phyloP scores from a whole-genome alignment of 1,140 invertebrate genomes.

The Neodiprion lecontei region DNA sequence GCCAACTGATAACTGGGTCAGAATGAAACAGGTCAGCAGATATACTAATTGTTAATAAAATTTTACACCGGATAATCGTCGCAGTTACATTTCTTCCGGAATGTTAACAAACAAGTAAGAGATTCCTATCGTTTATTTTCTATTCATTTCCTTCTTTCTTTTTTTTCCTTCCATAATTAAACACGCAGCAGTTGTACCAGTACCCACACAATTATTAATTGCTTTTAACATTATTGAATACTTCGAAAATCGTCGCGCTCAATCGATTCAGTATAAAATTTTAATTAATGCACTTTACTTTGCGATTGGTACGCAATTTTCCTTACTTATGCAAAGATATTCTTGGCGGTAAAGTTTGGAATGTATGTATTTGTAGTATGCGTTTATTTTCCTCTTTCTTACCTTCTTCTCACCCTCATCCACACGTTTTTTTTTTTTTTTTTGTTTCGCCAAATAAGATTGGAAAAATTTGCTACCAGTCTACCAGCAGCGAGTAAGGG shows the following conservation, averaged over 20 bases:
- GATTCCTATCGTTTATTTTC: too few relatives aligned
- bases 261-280: background rate
- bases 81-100: too few relatives aligned
- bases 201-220: background rate
- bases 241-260: background rate
- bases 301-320: background rate
- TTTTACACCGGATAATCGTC: background rate
- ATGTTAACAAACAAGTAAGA: too few relatives aligned
- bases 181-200: background rate
- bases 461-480: background rate
- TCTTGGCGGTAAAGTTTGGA: constrained; percentile 50
- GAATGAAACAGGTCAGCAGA: background rate
- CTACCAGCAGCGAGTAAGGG: background rate
- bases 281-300: background rate
- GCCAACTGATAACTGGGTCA: background rate
- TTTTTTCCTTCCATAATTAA: background rate
- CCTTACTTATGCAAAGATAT: constrained; percentile 22
- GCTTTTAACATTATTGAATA: background rate
- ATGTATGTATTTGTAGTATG: constrained; percentile 41
- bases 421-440: background rate
- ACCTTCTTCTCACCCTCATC: background rate
- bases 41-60: background rate
- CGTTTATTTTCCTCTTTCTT: background rate
- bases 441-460: background rate
- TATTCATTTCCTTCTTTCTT: too few relatives aligned